Evolutionary conservation across 2,888 invertebrate species (phyloP), one percentile per base, ranked within the genome.

Genomic region (Mimas tiliae): DNA sequence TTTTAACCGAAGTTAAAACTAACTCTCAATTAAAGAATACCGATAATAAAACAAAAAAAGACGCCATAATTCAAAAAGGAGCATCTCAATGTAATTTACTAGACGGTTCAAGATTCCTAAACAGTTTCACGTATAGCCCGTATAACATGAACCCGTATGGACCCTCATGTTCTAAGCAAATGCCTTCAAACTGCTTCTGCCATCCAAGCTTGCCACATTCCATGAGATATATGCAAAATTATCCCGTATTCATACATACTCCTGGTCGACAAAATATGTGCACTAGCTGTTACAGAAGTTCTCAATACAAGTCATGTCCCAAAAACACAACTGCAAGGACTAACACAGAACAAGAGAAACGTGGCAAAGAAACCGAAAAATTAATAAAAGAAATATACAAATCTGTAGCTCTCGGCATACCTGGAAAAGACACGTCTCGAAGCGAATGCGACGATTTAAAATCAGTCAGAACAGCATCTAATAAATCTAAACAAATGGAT

Each of bases 341-440:
- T 0, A 90, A 89, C 73, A 89, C 89, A 14, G 70, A 81, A 11
- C 72, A 72, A 63, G 73, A 69, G 12, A 65, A 72, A 14, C 80
- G 72, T 4, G 84, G 68, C 66, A 83, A 80, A 53, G 91, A 91
- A 82, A 90, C 91, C 1, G 84, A 89, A 52, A 86, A 86, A 66
- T 78, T 92, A 33, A 91, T 92, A 27, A 86, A 89, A 73, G 91
- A 92, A 77, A 92, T 92, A 75, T 92, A 93, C 73, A 90, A 89
- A 69, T 90, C 92, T 0, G 81, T 92, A 6, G 83, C 83, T 62
- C 68, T 85, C 70, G 84, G 84, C 16, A 72, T 75, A 42, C 78
- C 82, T 1, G 74, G 74, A n/a, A 86, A 85, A 72, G 82, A 81
- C 38, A 77, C 79, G 9, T 82, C 87, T 1, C 64, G 69, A 3